These are phyloP conservation scores for Eurois occulta DNA, from an alignment of 2,888 invertebrate genomes.

Conservation along the genomic window DNA sequence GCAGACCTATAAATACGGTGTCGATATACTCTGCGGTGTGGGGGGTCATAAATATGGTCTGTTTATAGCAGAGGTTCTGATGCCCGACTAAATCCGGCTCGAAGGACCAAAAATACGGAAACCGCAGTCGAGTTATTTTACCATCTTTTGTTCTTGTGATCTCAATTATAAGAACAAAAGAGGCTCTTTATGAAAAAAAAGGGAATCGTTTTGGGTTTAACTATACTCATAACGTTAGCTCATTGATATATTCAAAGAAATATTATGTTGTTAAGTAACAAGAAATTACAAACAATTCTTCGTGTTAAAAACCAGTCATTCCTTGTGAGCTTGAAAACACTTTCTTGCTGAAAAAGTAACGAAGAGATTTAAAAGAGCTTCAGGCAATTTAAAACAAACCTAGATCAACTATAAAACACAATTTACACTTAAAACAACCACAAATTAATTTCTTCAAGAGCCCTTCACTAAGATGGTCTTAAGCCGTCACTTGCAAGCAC, in stretches of 20 bases:
- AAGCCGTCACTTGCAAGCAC: conserved; percentile 17
- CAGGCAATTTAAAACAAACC: background rate
- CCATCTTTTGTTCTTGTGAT: conserved; percentile 14
- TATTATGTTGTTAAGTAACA: background rate
- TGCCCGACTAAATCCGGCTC: conserved; percentile 32
- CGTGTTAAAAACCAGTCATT: background rate
- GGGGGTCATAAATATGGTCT: conserved; percentile 53
- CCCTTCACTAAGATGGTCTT: background rate
- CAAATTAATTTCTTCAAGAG: conserved; percentile 2
- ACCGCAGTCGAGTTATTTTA: conserved; percentile 21
- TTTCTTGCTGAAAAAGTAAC: background rate
- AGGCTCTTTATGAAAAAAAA: background rate
- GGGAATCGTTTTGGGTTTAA: conserved; percentile 1
- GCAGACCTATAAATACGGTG: conserved; percentile 30
- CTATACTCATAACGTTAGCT: background rate
- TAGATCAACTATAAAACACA: conserved; percentile 1
- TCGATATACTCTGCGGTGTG: conserved; percentile 21
- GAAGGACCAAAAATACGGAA: conserved; percentile 34
- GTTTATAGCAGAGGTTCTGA: conserved; percentile 52
- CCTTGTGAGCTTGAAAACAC: background rate
- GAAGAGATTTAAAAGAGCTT: background rate
- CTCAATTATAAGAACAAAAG: conserved; percentile 31
- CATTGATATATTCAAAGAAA: conserved; percentile 1
- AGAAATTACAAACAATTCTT: background rate
- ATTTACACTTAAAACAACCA: background rate